Percentiles rank a stretch among this genome's conserved stretches.
These are phyloP conservation scores for Paracyclopina nana DNA, from an alignment of 1,140 invertebrate species.

Conservation along the genomic window DNA sequence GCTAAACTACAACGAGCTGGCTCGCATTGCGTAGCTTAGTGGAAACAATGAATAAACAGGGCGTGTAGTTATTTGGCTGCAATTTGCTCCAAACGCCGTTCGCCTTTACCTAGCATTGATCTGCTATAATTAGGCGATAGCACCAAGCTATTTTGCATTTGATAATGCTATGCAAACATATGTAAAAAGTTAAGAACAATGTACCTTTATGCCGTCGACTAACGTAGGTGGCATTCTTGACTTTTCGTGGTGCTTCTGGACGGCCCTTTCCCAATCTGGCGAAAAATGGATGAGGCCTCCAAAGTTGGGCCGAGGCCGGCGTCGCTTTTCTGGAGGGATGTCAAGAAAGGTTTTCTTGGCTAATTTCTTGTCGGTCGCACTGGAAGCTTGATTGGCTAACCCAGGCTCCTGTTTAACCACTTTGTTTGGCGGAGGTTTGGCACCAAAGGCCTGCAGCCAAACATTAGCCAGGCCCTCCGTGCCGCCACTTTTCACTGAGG, in stretches of 20 bases:
- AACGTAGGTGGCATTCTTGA: slow-evolving; percentile 4
- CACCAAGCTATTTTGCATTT: not conserved
- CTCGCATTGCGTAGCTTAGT: too few species aligned
- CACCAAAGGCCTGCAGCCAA: slow-evolving; percentile 4
- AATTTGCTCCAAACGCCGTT: not conserved
- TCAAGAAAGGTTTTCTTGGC: slow-evolving; percentile 10
- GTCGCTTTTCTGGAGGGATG: slow-evolving; percentile 9
- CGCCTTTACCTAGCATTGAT: not conserved
- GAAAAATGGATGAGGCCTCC: slow-evolving; percentile 15
- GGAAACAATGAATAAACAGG: too few species aligned
- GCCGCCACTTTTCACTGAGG: slow-evolving; percentile 3
- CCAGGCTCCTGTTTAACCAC: too few species aligned
- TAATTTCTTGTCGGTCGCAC: not conserved
- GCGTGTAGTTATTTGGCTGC: not conserved
- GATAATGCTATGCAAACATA: not conserved
- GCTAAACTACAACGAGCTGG: too few species aligned
- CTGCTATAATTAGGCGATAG: not conserved
- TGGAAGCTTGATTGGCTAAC: too few species aligned
- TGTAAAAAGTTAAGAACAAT: too few species aligned
- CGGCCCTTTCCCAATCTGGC: slow-evolving; percentile 5
- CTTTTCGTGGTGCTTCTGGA: slow-evolving; percentile 2
- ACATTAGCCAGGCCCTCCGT: not conserved
- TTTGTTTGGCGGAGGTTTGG: not conserved
- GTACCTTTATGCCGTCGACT: not conserved
- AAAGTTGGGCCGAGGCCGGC: slow-evolving; percentile 8